A percentile compares a stretch with the other conserved stretches of the same genome.
phyloP scores from a whole-genome alignment of 2,113 vertebrate genomes.

The Progne subis region DNA sequence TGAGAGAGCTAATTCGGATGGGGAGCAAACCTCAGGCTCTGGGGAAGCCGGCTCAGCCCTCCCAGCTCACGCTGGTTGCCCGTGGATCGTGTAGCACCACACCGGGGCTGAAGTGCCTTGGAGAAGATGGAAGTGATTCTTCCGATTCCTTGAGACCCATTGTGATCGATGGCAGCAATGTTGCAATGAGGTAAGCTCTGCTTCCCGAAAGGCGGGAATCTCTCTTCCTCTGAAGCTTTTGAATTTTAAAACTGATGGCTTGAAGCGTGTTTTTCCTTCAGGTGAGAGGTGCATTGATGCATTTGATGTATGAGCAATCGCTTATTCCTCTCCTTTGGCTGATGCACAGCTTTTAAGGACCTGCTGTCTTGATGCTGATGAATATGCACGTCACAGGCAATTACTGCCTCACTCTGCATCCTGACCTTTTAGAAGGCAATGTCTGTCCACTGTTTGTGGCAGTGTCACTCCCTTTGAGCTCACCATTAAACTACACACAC shows the following conservation, averaged over 20 bases:
- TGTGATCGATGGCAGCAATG: slow-evolving; percentile 92
- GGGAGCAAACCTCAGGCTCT: slow-evolving; percentile 70
- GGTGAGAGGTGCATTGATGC: neutral
- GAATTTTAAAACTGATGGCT: neutral
- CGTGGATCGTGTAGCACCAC: slow-evolving; percentile 68
- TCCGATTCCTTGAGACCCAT: slow-evolving; percentile 76
- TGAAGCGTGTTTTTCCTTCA: neutral
- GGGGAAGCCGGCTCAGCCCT: neutral
- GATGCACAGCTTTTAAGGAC: neutral
- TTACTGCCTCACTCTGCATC: neutral
- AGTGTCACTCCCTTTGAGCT: neutral
- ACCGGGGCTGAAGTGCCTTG: neutral
- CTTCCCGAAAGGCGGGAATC: neutral
- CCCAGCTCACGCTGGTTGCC: slow-evolving; percentile 70
- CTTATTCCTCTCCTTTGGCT: neutral
- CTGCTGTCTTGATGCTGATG: neutral
- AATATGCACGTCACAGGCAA: rapidly evolving
- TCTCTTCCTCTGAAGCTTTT: neutral
- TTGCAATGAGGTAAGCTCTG: slow-evolving; percentile 87
- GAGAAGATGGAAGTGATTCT: neutral
- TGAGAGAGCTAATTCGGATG: slow-evolving; percentile 87
- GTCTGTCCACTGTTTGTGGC: neutral
- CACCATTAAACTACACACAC: neutral
- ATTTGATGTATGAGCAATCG: neutral
- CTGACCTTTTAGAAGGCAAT: neutral